These are phyloP conservation scores for Nansenia antarctica DNA, from an alignment of 2,113 vertebrate species.

Conservation along the genomic window DNA sequence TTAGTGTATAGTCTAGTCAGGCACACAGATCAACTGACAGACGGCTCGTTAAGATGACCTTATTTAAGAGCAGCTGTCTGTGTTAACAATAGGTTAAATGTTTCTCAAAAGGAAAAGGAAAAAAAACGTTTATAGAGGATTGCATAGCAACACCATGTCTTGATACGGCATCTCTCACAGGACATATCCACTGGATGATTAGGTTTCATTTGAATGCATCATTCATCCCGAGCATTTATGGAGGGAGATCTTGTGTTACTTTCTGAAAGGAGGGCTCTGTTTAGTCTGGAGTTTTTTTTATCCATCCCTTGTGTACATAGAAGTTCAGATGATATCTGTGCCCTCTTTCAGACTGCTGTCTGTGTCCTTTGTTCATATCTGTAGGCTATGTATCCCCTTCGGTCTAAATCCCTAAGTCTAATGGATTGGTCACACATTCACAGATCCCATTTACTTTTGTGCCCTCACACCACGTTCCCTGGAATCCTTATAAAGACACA, in stretches of 20 bases:
- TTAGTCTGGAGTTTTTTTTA: too few species aligned
- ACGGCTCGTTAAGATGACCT: slow-evolving; percentile 8
- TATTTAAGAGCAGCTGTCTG: slow-evolving; percentile 27
- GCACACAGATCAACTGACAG: slow-evolving; percentile 21
- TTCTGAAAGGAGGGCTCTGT: too few species aligned
- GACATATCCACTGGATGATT: not conserved
- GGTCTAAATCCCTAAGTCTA: not conserved
- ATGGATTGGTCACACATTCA: not conserved
- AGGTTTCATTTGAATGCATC: too few species aligned
- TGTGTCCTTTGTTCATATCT: not conserved
- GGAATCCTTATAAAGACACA: slow-evolving; percentile 52
- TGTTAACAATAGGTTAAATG: slow-evolving; percentile 16
- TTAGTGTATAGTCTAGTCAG: not conserved
- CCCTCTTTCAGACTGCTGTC: not conserved
- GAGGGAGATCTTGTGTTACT: too few species aligned
- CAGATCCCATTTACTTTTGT: not conserved
- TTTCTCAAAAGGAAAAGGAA: slow-evolving; percentile 24
- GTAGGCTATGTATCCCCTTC: too few species aligned
- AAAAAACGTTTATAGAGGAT: too few species aligned
- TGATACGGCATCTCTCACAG: slow-evolving; percentile 30
- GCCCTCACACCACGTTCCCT: slow-evolving; percentile 24
- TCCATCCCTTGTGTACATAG: not conserved
- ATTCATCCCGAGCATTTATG: too few species aligned
- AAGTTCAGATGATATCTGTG: not conserved
- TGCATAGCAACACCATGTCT: slow-evolving; percentile 46